A percentile compares a stretch with the other conserved stretches of the same genome.
Evolutionary conservation across 2,888 invertebrate species (phyloP).

Genomic region (Craniophora ligustri): DNA sequence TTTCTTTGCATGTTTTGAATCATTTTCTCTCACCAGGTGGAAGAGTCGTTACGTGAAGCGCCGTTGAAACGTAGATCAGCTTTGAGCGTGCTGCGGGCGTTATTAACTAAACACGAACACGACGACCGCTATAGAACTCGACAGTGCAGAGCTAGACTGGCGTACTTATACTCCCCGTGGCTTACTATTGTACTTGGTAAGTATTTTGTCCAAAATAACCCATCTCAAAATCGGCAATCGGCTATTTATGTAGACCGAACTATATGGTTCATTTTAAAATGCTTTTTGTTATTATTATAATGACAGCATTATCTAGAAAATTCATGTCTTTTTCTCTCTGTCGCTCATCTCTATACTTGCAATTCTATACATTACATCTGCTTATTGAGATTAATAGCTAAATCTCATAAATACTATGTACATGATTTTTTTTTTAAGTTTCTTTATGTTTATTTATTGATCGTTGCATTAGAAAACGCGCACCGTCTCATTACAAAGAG

Average conservation of each 20-base stretch:
- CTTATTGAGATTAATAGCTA: neutral
- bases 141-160: conserved; percentile 95
- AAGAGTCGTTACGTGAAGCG: conserved; percentile 95
- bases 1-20: neutral
- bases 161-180: conserved; percentile 97
- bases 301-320: too few species aligned
- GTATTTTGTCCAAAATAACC: conserved; percentile 1
- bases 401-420: neutral
- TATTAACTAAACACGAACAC: conserved; percentile 97
- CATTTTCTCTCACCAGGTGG: conserved; percentile 87
- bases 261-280: too few species aligned
- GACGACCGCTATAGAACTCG: conserved; percentile 96
- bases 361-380: too few species aligned
- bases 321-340: too few species aligned
- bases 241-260: too few species aligned
- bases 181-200: conserved; percentile 92
- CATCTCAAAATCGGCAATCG: too few species aligned
- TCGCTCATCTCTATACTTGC: too few species aligned
- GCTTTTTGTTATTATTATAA: too few species aligned
- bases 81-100: conserved; percentile 93
- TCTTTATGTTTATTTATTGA: neutral
- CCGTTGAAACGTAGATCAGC: conserved; percentile 94
- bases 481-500: conserved; percentile 89
- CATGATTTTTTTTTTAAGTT: neutral
- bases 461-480: conserved; percentile 90